Evolutionary conservation across 2,888 invertebrate species (phyloP).

Genomic region (Chrysolina oricalcia): DNA sequence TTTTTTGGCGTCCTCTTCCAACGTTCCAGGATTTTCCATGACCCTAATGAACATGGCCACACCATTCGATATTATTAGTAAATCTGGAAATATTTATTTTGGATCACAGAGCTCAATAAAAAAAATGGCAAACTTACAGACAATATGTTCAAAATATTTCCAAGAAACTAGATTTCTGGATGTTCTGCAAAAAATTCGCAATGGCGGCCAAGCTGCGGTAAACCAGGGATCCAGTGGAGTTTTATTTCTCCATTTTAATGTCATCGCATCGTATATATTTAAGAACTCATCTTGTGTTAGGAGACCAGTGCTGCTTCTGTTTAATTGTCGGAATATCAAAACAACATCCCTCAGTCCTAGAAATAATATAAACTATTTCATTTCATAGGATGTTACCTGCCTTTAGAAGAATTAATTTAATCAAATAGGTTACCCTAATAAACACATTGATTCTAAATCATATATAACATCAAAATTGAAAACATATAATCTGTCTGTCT

Average conservation of each 20-base stretch:
- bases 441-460: too few relatives aligned
- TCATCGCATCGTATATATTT: constrained; percentile 81
- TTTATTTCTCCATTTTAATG: constrained; percentile 84
- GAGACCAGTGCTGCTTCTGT: constrained; percentile 79
- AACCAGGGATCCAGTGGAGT: constrained; percentile 84
- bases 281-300: constrained; percentile 84
- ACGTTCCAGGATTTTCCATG: constrained; percentile 75
- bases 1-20: constrained; percentile 77
- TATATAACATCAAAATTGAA: too few relatives aligned
- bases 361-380: constrained; percentile 37
- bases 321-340: constrained; percentile 86
- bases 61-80: constrained; percentile 83
- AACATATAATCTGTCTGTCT: too few relatives aligned
- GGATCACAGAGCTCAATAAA: background rate
- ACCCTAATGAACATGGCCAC: constrained; percentile 83
- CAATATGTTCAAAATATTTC: constrained; percentile 82
- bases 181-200: constrained; percentile 77
- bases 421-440: too few relatives aligned
- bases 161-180: constrained; percentile 79
- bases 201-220: constrained; percentile 75
- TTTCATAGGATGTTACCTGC: too few relatives aligned
- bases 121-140: constrained; percentile 75
- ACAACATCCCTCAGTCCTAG: constrained; percentile 82
- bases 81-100: constrained; percentile 74
- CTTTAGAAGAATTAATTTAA: too few relatives aligned